A percentile compares a stretch with the other conserved stretches of the same genome.
Evolutionary conservation across 2,888 invertebrate species (phyloP).

Genomic region (Torymus aiolomorphi): DNA sequence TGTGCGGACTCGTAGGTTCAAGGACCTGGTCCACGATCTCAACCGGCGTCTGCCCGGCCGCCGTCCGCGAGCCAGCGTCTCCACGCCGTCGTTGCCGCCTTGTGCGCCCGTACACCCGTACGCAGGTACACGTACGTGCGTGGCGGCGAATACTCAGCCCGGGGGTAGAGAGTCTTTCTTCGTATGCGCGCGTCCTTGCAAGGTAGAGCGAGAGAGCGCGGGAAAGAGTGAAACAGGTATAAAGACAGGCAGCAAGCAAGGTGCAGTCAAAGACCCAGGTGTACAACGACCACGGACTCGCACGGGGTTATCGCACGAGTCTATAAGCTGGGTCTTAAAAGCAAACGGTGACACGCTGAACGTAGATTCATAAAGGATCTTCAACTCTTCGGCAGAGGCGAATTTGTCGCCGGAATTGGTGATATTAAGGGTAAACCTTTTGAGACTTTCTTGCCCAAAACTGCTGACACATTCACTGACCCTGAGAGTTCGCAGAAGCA

Average conservation of each 20-base stretch:
- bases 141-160: slow-evolving; percentile 24
- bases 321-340: no score
- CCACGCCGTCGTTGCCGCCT: neutral
- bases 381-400: no score
- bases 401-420: no score
- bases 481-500: no score
- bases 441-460: no score
- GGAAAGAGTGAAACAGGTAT: slow-evolving; percentile 43
- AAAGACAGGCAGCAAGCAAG: slow-evolving; percentile 51
- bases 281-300: slow-evolving; percentile 32
- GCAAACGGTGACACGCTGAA: no score
- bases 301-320: slow-evolving; percentile 13
- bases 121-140: neutral
- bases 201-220: slow-evolving; percentile 57
- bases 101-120: slow-evolving; percentile 1
- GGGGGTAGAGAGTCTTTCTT: slow-evolving; percentile 61
- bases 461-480: no score
- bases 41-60: neutral
- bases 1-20: slow-evolving; percentile 57
- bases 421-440: no score
- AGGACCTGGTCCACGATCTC: slow-evolving; percentile 57
- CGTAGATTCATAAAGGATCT: no score
- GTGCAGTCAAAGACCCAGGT: slow-evolving; percentile 52
- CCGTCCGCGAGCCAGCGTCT: neutral
- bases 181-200: slow-evolving; percentile 68